These are phyloP conservation scores for Pammene fasciana DNA, from an alignment of 2,888 invertebrate genomes.

Conservation along the genomic window DNA sequence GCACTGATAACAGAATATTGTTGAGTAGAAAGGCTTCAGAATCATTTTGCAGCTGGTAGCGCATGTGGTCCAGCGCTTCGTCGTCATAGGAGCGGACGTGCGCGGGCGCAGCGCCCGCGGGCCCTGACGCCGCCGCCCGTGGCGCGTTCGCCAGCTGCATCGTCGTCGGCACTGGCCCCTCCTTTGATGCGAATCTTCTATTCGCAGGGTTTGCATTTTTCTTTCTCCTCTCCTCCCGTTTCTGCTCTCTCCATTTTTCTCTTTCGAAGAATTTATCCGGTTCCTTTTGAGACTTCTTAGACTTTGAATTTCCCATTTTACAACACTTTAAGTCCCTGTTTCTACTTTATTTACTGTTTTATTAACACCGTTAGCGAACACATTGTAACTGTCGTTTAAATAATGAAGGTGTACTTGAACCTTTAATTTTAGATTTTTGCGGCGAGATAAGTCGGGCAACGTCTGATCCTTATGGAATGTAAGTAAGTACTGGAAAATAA, in stretches of 20 bases:
- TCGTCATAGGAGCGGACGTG: conserved; percentile 76
- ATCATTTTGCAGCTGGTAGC: conserved; percentile 83
- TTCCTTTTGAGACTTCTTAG: conserved; percentile 69
- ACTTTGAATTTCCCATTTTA: conserved; percentile 74
- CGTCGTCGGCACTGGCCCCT: conserved; percentile 53
- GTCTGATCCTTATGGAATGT: conserved; percentile 44
- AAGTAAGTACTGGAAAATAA: conserved; percentile 60
- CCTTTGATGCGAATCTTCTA: conserved; percentile 60
- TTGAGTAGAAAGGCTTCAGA: conserved; percentile 89
- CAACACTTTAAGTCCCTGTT: conserved; percentile 19
- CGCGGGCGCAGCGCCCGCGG: conserved; percentile 58
- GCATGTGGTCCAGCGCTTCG: conserved; percentile 81
- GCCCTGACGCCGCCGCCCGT: conserved; percentile 25
- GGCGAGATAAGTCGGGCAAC: not conserved
- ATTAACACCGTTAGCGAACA: conserved; percentile 21
- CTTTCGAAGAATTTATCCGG: conserved; percentile 74
- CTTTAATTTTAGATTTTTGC: too few species aligned
- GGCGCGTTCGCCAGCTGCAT: conserved; percentile 52
- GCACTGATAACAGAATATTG: conserved; percentile 88
- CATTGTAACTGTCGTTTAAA: conserved; percentile 11
- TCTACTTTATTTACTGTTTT: not conserved
- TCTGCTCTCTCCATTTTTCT: conserved; percentile 69
- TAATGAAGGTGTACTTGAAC: not conserved
- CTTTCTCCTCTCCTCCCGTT: conserved; percentile 64
- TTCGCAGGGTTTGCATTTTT: conserved; percentile 57